Conservation (phyloP, 2,113 vertebrate species). For the Astur gentilis region DNA sequence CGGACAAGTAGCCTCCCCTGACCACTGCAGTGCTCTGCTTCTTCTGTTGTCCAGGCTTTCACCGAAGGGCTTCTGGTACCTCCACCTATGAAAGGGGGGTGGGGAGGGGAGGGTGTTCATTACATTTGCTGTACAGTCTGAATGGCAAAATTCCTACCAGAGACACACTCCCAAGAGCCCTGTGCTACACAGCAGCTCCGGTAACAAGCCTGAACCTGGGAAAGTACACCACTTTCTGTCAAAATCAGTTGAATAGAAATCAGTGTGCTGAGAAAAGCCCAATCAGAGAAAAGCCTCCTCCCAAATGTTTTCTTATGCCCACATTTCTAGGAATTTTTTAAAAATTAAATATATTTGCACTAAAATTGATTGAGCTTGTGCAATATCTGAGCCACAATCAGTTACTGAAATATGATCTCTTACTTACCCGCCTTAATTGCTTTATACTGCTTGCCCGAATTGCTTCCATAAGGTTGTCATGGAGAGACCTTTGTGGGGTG, state of each 20-base stretch:
- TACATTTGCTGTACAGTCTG: neutral
- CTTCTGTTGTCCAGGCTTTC: neutral
- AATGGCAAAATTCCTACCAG: neutral
- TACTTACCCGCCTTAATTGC: slow-evolving; percentile 82
- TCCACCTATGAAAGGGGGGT: slow-evolving; percentile 72
- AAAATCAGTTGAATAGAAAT: neutral
- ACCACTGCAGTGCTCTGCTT: neutral
- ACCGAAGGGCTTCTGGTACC: slow-evolving; percentile 77
- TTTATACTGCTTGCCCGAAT: slow-evolving; percentile 85
- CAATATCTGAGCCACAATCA: neutral
- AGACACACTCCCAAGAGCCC: neutral
- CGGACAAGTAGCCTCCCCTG: neutral
- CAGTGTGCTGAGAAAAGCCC: neutral
- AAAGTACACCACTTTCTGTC: neutral
- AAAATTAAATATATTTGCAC: neutral
- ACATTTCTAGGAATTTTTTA: neutral
- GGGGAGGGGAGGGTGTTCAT: neutral
- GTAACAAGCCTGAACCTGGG: neutral
- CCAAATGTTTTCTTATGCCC: neutral
- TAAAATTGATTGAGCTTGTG: neutral
- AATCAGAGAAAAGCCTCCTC: neutral
- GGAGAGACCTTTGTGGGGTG: slow-evolving; percentile 88
- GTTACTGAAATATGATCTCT: neutral
- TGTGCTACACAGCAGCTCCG: neutral
- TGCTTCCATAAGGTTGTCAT: slow-evolving; percentile 92